Evolutionary conservation across 2,113 vertebrate species (phyloP), one percentile per base, ranked within the genome.

Genomic region (Rhizomys pruinosus): DNA sequence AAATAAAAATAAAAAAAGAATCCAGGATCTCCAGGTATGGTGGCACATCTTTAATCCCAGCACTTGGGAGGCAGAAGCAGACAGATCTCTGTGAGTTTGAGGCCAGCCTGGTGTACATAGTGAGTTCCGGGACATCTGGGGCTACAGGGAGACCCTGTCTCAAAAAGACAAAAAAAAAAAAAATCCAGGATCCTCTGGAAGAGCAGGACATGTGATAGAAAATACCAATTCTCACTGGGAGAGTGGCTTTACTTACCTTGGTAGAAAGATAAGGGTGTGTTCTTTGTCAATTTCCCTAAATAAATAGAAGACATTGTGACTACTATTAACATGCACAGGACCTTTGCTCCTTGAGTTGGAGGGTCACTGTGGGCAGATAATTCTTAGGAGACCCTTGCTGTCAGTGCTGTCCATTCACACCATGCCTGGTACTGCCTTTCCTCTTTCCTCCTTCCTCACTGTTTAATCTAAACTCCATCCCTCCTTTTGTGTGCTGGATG

Each of bases 271-370:
- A 92, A 93, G 89, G 76, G 68, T 52, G 11, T 52, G 0, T 11
- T 63, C 78, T n/a, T 91, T 82, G 89, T 92, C 66, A 7, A 44
- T 92, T 92, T 87, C 61, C 95, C 97, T 97, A 96, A 97, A 97
- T 91, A 96, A 97, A 96, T 80, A 96, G 73, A 94, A 97, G 93
- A 95, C 77, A 96, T 87, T 93, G 95, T 97, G 82, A 97, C 95
- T n/a, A 69, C 94, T 90, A 2, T 77, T 82, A 74, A 59, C 82
- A 91, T 89, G 34, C 71, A 81, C 1, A 73, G 55, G 69, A 8
- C 34, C 52, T 89, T 91, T 90, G 73, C 7, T 79, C 52, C 87
- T 78, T 94, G 82, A 79, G 32, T 86, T 32, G 47, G 47, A 11
- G 6, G 47, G 96, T 84, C 71, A 32, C 22, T 5, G 22, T 52